phyloP scores from a whole-genome alignment of 2,797 vertebrate species.

The Botia almorhae region DNA sequence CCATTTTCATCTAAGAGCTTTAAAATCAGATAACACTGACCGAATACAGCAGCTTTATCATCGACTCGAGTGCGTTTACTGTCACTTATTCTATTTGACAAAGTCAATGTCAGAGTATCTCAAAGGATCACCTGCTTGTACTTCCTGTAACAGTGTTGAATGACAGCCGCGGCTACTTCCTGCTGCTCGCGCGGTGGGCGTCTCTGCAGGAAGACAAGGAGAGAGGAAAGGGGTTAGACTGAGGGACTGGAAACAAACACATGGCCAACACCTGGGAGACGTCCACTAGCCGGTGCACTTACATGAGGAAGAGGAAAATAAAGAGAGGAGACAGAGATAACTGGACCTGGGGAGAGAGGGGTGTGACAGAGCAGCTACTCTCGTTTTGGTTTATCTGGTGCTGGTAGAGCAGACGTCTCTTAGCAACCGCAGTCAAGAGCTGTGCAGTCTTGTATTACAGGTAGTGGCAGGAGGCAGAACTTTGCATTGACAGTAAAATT shows the following conservation, averaged over 20 bases:
- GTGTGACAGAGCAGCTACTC: conserved; percentile 42
- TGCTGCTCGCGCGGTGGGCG: conserved; percentile 95
- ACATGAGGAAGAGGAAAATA: conserved; percentile 4
- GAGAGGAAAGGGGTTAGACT: conserved; percentile 5
- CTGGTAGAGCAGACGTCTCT: conserved; percentile 67
- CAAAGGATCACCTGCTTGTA: conserved; percentile 93
- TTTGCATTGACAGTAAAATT: conserved; percentile 67
- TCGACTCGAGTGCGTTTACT: neutral
- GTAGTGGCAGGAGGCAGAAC: conserved; percentile 58
- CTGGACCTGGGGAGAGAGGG: conserved; percentile 14
- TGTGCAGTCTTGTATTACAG: conserved; percentile 67
- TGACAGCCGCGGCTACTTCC: conserved; percentile 95
- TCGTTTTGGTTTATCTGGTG: conserved; percentile 65
- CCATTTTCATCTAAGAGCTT: neutral
- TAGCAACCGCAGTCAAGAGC: conserved; percentile 67
- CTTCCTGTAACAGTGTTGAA: conserved; percentile 98
- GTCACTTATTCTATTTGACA: neutral
- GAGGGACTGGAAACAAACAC: neutral
- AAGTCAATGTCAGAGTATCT: conserved; percentile 10
- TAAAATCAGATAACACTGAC: too few relatives aligned
- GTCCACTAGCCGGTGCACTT: conserved; percentile 20
- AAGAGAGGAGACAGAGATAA: neutral
- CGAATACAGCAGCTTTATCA: neutral
- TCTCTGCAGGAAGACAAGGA: conserved; percentile 77
- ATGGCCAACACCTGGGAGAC: neutral